Evolutionary conservation across 1,140 invertebrate genomes (phyloP), one percentile per base, ranked within the genome.

Genomic region (Frieseomelitta varia): DNA sequence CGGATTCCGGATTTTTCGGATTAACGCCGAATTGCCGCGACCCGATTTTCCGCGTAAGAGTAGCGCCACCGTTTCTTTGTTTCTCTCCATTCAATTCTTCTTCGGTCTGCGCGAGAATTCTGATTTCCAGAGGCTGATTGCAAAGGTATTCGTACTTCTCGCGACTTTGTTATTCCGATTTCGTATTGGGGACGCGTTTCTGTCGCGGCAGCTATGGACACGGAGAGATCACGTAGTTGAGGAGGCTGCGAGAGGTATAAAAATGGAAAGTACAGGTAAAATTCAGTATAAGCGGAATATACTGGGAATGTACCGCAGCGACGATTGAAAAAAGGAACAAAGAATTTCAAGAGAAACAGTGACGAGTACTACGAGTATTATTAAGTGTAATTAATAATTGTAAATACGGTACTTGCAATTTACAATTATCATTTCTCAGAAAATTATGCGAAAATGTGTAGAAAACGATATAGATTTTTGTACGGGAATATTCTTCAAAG

Each of bases 11-110:
- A 55, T 39, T 75, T 61, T n/a, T 56, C 30, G 55, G 30, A 61
- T 55, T 39, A 58, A 61, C 34, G n/a, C 27, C 39, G 39, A 39
- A 39, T 39, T 6, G 55, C 21, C 58, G 11, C n/a, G 53, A 71
- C 72, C 39, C 69, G 67, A 61, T 75, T 67, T 79, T 24, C 30
- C 65, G n/a, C 51, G 30, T 56, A 55, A 69, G 34, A n/a, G 8
- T 47, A 3, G 65, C 17, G n/a, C 3, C 10, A n/a, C 15, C 30
- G 11, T 39, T 47, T 47, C 0, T 47, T 47, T 47, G 30, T 30
- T 67, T 27, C 15, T 67, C 65, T 10, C 19, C 27, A 15, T 27
- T 34, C 65, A 21, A 72, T 72, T 73, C 71, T 55, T 53, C 71
- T 55, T 73, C 8, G n/a, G n/a, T 8, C n/a, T 67, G 4, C 67